These are phyloP conservation scores for Pammene aurita DNA, from an alignment of 2,888 invertebrate species.

Conservation along the genomic window DNA sequence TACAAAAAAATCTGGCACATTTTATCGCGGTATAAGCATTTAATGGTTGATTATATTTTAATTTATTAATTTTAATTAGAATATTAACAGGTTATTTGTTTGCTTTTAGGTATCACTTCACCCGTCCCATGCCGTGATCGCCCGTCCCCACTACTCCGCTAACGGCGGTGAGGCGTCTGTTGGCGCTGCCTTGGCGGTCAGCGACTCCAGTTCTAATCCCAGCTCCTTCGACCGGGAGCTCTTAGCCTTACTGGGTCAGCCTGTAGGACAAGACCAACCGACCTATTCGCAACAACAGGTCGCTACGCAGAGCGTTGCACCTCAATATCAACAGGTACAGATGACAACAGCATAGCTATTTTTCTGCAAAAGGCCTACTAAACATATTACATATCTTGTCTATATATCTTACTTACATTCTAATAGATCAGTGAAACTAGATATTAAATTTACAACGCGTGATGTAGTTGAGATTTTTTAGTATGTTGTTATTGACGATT, in stretches of 20 bases:
- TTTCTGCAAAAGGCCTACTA: too few relatives aligned
- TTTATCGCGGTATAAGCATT: too few relatives aligned
- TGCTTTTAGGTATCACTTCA: slow-evolving; percentile 63
- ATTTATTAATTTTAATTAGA: too few relatives aligned
- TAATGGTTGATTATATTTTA: too few relatives aligned
- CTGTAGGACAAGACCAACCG: slow-evolving; percentile 61
- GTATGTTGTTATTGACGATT: too few relatives aligned
- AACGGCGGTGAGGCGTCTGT: slow-evolving; percentile 78
- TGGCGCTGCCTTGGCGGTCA: slow-evolving; percentile 75
- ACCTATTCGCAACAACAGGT: slow-evolving; percentile 59
- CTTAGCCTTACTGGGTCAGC: slow-evolving; percentile 64
- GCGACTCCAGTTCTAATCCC: slow-evolving; percentile 63
- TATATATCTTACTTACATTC: too few relatives aligned
- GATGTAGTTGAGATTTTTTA: too few relatives aligned
- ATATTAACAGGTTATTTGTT: not conserved
- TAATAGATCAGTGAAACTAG: too few relatives aligned
- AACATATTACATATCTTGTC: too few relatives aligned
- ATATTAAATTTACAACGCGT: too few relatives aligned
- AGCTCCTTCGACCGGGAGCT: slow-evolving; percentile 67
- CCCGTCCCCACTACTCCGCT: slow-evolving; percentile 70
- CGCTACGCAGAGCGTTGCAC: slow-evolving; percentile 58
- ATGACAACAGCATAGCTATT: too few relatives aligned
- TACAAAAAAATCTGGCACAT: too few relatives aligned
- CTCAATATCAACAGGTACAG: slow-evolving; percentile 66
- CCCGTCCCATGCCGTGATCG: slow-evolving; percentile 75